Conservation (phyloP, 2,888 invertebrate species). For the Protula sp. region DNA sequence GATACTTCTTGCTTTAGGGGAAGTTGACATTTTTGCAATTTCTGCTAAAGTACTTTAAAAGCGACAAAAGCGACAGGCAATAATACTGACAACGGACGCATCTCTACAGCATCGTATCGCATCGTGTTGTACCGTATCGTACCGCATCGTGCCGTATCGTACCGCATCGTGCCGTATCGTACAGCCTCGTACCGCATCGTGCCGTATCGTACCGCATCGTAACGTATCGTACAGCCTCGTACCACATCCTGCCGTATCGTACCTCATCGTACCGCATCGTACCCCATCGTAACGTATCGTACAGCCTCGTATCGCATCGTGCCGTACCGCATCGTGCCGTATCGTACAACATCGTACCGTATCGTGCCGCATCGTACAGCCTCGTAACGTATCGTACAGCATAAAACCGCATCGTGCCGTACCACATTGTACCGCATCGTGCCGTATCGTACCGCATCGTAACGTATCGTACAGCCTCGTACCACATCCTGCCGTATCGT, state of each 20-base stretch:
- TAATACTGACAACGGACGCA: no score
- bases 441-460: no score
- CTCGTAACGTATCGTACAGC: neutral
- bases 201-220: neutral
- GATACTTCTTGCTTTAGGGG: no score
- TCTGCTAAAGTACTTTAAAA: no score
- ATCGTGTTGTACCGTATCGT: neutral
- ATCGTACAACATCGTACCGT: neutral
- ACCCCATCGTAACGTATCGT: no score
- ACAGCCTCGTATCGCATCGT: no score
- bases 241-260: no score
- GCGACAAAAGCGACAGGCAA: no score
- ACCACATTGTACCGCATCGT: neutral
- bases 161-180: neutral
- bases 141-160: neutral
- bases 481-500: no score
- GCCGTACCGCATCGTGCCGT: neutral
- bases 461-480: no score
- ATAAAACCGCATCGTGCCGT: neutral
- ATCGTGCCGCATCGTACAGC: neutral
- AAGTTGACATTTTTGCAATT: no score
- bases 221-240: no score
- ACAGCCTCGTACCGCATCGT: neutral
- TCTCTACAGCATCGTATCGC: neutral
- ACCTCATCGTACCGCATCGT: neutral